Evolutionary conservation across 2,888 invertebrate species (phyloP).

Genomic region (Incurvaria masculella): DNA sequence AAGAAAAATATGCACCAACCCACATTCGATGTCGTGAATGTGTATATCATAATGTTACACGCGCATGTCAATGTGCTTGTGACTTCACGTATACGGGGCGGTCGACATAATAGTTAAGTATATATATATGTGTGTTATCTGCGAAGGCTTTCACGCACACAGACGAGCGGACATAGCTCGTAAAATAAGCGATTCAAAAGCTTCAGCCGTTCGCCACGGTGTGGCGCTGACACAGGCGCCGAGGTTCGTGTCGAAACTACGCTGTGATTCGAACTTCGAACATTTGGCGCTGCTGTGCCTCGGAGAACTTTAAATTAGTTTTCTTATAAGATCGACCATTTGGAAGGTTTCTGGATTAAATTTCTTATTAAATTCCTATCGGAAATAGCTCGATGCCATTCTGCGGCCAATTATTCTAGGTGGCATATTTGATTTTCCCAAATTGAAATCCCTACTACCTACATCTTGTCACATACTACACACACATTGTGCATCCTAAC

Average conservation of each 20-base stretch:
- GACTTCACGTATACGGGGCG: not conserved
- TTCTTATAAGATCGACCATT: slow-evolving; percentile 30
- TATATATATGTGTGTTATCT: not conserved
- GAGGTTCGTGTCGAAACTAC: slow-evolving; percentile 31
- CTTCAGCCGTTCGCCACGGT: slow-evolving; percentile 50
- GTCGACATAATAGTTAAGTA: not conserved
- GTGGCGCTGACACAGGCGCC: slow-evolving; percentile 34
- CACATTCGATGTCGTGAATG: not conserved
- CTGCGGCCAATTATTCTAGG: too few species aligned
- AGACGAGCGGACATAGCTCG: slow-evolving; percentile 23
- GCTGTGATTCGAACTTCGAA: slow-evolving; percentile 23
- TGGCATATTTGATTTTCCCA: too few species aligned
- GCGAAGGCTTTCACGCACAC: slow-evolving; percentile 32
- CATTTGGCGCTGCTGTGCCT: slow-evolving; percentile 37
- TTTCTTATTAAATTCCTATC: not conserved
- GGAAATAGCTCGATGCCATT: not conserved
- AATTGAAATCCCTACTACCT: too few species aligned
- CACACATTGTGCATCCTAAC: too few species aligned
- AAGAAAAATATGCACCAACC: not conserved
- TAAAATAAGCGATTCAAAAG: slow-evolving; percentile 47
- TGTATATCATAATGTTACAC: not conserved
- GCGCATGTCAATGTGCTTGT: not conserved
- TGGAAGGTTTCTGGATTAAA: too few species aligned
- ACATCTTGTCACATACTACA: too few species aligned
- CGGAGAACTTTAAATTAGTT: slow-evolving; percentile 32